These are phyloP conservation scores for Epinephelus cyanopodus DNA, from an alignment of 2,113 vertebrate species.

Conservation along the genomic window DNA sequence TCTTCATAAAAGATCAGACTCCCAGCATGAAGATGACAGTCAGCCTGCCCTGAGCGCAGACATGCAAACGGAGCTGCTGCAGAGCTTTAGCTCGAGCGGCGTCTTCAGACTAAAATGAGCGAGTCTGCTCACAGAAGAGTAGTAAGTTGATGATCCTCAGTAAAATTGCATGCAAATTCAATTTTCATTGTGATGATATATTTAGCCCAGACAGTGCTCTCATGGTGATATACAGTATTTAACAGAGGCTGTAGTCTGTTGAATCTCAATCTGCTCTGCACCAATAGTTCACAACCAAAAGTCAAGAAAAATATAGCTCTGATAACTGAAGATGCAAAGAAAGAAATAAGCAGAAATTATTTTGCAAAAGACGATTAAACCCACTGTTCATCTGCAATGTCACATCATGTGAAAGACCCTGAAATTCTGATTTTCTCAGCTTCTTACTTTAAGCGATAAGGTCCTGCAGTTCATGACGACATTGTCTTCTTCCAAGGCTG, in stretches of 20 bases:
- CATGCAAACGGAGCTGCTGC: constrained; percentile 13
- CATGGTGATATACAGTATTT: constrained; percentile 47
- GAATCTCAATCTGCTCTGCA: constrained; percentile 36
- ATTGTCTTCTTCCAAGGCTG: too few relatives aligned
- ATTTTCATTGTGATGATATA: constrained; percentile 44
- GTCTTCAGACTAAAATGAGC: background rate
- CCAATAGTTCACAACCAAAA: constrained; percentile 16
- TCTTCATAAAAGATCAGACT: constrained; percentile 40
- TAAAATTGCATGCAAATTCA: constrained; percentile 49
- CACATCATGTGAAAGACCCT: background rate
- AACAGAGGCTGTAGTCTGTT: constrained; percentile 40
- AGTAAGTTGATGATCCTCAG: constrained; percentile 22
- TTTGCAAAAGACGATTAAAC: background rate
- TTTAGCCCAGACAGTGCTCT: constrained; percentile 43
- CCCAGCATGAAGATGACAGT: constrained; percentile 21
- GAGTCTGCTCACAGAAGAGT: constrained; percentile 2
- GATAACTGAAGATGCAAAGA: background rate
- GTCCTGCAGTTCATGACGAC: background rate
- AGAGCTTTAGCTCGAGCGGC: background rate
- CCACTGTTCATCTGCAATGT: background rate
- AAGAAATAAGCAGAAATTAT: background rate
- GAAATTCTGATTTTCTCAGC: background rate
- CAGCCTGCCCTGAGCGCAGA: background rate
- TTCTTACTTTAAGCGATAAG: background rate
- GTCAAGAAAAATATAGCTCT: background rate